These are phyloP conservation scores for Sylvietta virens DNA, from an alignment of 2,113 vertebrate species.

Conservation along the genomic window DNA sequence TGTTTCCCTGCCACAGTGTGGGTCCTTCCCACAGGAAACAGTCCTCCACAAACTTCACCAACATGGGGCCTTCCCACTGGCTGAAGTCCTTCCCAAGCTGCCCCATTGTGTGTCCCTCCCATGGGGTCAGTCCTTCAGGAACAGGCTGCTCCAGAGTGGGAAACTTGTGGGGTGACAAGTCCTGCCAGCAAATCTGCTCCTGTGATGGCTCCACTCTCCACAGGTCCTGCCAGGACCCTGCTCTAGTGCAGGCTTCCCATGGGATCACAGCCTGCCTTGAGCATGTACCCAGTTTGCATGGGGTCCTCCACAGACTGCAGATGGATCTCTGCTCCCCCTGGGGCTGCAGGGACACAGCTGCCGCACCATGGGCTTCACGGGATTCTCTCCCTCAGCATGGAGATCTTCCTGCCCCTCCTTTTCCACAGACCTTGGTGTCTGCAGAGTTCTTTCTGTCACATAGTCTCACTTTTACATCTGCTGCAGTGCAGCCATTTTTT, in stretches of 20 bases:
- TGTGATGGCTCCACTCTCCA: accelerated
- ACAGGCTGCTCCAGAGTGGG: background rate
- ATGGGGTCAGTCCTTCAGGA: background rate
- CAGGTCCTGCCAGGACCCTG: background rate
- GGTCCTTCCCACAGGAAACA: background rate
- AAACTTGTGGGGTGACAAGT: background rate
- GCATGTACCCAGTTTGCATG: background rate
- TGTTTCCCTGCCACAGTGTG: background rate
- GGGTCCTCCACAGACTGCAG: background rate
- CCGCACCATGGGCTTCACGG: background rate
- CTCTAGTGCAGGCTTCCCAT: background rate
- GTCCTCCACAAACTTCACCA: background rate
- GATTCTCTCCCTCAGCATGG: background rate
- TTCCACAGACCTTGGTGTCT: background rate
- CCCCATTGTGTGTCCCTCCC: background rate
- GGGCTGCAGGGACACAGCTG: background rate
- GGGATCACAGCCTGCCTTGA: background rate
- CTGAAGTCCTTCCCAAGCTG: background rate
- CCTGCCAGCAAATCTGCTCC: background rate
- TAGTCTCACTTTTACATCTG: background rate
- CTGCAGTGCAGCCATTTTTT: too few relatives aligned
- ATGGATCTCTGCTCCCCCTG: too few relatives aligned
- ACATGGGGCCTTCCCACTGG: background rate
- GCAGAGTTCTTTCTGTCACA: background rate
- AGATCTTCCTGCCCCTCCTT: background rate